phyloP scores from a whole-genome alignment of 2,797 vertebrate species.

The Falco columbarius region DNA sequence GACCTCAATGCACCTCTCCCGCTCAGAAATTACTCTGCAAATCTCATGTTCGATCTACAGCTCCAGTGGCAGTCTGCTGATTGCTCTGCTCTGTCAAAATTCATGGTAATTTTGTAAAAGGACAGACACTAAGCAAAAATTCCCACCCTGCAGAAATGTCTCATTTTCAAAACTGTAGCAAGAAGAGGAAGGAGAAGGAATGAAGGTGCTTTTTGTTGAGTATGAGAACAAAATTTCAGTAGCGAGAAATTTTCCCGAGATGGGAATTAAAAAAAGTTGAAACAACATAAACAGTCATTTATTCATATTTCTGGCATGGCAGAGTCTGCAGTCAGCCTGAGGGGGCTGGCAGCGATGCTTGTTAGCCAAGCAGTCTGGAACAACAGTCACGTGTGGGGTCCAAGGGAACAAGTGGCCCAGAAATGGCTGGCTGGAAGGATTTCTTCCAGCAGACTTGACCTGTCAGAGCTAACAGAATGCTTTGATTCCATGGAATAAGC shows the following conservation, averaged over 20 bases:
- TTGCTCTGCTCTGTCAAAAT: neutral
- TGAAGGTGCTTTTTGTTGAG: neutral
- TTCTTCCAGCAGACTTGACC: neutral
- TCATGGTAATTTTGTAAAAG: neutral
- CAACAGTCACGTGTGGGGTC: fast-evolving
- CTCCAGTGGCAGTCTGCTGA: neutral
- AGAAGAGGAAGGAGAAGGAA: neutral
- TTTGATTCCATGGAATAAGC: neutral
- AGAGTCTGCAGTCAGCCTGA: neutral
- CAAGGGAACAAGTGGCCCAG: neutral
- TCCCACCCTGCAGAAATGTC: neutral
- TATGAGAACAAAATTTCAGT: neutral
- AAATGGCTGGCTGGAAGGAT: neutral
- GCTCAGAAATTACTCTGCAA: neutral
- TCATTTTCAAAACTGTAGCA: neutral
- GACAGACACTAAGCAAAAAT: neutral
- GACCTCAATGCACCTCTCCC: neutral
- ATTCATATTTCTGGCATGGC: neutral
- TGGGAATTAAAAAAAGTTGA: neutral
- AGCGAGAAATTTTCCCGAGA: neutral
- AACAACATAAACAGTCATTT: neutral
- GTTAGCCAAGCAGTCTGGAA: neutral
- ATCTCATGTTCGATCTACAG: neutral
- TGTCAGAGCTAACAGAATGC: neutral
- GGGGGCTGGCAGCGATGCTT: neutral